Percentiles rank a stretch among this genome's conserved stretches.
These are phyloP conservation scores for Drosophila pectinifera DNA, from an alignment of 1,140 invertebrate genomes.

Conservation along the genomic window DNA sequence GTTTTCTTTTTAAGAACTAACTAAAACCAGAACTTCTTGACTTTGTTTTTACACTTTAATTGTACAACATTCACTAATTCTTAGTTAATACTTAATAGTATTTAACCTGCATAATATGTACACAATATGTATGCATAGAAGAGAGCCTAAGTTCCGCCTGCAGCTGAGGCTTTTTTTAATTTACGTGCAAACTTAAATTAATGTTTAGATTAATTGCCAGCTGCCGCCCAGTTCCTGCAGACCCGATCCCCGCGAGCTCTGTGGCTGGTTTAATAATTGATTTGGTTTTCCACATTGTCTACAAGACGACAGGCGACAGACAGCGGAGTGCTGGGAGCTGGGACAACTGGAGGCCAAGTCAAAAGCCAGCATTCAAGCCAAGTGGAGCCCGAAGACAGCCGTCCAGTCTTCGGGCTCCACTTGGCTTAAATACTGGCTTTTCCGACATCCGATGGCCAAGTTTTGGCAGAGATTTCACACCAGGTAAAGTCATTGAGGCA, in stretches of 20 bases:
- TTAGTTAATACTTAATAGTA: no score
- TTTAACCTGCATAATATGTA: not conserved
- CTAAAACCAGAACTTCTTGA: no score
- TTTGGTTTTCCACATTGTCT: constrained; percentile 11
- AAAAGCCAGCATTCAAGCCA: no score
- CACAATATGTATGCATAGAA: not conserved
- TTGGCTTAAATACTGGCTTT: not conserved
- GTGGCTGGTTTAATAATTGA: constrained; percentile 6
- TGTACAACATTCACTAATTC: no score
- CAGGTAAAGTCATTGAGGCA: no score
- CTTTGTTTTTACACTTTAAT: no score
- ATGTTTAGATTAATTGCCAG: not conserved
- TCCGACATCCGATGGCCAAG: not conserved
- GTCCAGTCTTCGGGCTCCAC: not conserved
- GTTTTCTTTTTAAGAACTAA: no score
- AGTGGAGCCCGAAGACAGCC: no score
- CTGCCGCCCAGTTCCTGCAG: constrained; percentile 7
- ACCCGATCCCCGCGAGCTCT: not conserved
- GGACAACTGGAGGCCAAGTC: not conserved
- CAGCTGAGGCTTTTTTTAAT: not conserved
- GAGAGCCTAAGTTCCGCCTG: not conserved
- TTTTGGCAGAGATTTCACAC: no score
- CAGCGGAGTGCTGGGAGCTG: not conserved
- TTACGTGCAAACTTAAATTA: not conserved
- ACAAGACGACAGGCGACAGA: no score